Evolutionary conservation across 1,140 invertebrate species (phyloP).

Genomic region (Limonius californicus): DNA sequence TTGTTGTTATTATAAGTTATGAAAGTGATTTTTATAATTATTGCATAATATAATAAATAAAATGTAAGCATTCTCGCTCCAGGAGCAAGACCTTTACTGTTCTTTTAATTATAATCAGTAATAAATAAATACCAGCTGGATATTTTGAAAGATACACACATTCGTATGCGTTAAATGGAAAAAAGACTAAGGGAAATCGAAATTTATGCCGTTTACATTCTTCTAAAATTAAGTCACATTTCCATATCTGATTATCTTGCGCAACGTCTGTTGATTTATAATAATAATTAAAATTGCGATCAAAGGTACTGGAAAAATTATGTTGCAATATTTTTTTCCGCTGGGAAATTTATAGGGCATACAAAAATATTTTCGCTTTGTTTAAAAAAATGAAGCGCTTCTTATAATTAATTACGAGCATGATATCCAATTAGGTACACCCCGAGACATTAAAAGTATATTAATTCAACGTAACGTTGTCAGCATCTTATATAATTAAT

Average conservation of each 20-base stretch:
- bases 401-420: background rate
- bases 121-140: slow-evolving; percentile 4
- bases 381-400: background rate
- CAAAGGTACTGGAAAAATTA: no score
- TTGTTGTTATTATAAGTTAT: background rate
- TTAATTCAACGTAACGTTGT: slow-evolving; percentile 2
- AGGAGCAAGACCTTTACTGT: slow-evolving; percentile 4
- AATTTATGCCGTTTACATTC: no score
- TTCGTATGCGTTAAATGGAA: no score
- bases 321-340: no score
- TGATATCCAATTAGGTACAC: background rate
- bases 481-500: slow-evolving; percentile 16
- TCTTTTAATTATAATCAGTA: slow-evolving; percentile 10
- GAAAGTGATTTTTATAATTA: slow-evolving; percentile 4
- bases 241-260: no score
- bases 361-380: background rate
- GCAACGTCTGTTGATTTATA: no score
- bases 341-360: no score
- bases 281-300: no score
- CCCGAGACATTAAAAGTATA: background rate
- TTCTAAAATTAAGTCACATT: no score
- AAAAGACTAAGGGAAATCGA: no score
- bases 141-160: background rate
- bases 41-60: background rate
- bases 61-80: background rate